These are phyloP conservation scores for Sycophaga agraensis DNA, from an alignment of 1,140 invertebrate genomes.

Conservation along the genomic window DNA sequence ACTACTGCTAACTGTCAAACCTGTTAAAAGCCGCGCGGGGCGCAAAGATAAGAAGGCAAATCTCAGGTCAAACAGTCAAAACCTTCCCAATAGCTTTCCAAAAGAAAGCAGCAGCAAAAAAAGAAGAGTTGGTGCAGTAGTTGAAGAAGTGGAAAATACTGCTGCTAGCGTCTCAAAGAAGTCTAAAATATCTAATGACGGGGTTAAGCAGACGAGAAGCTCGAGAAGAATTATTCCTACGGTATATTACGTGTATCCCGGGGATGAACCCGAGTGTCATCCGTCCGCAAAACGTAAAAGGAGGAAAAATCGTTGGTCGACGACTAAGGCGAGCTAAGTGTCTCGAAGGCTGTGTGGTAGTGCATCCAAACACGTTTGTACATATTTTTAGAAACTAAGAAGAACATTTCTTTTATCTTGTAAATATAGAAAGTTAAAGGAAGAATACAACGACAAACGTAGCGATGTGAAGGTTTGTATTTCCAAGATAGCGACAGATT, in stretches of 20 bases:
- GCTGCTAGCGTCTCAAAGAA: not conserved
- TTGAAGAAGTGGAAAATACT: conserved; percentile 1
- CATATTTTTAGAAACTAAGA: conserved; percentile 2
- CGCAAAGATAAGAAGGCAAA: conserved; percentile 5
- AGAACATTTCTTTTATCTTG: conserved; percentile 7
- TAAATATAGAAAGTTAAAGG: no score
- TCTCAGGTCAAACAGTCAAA: conserved; percentile 11
- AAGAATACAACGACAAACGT: not conserved
- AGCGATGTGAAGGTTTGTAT: conserved; percentile 4
- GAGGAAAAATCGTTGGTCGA: conserved; percentile 50
- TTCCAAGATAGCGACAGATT: not conserved
- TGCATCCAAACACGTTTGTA: not conserved
- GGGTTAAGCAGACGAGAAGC: conserved; percentile 35
- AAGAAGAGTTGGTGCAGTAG: not conserved
- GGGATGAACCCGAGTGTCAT: conserved; percentile 47
- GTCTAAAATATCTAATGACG: not conserved
- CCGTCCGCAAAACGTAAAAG: conserved; percentile 45
- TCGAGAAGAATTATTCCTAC: conserved; percentile 50
- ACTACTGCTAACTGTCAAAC: not conserved
- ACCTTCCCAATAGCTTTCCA: conserved; percentile 17
- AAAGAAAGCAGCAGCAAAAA: conserved; percentile 3
- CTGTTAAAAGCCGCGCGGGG: not conserved
- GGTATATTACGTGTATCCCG: conserved; percentile 49
- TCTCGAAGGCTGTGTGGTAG: not conserved
- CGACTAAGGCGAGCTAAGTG: conserved; percentile 3